Evolutionary conservation across 2,113 vertebrate genomes (phyloP).

Genomic region (Bostrychus sinensis): DNA sequence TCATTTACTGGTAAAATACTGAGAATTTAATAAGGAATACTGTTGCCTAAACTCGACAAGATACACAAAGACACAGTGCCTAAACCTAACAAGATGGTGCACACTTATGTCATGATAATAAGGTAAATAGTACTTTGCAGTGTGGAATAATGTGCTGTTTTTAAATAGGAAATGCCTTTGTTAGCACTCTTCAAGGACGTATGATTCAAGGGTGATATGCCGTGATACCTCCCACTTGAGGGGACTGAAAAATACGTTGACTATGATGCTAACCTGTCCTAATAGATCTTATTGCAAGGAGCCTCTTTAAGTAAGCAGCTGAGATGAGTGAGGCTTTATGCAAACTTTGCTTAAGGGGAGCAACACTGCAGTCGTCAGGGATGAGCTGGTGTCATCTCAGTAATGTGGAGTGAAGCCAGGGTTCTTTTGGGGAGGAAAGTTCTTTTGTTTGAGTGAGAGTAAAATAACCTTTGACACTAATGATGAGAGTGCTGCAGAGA

Average conservation of each 20-base stretch:
- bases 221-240: constrained; percentile 38
- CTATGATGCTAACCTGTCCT: constrained; percentile 64
- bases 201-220: constrained; percentile 26
- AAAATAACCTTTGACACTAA: constrained; percentile 54
- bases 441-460: constrained; percentile 39
- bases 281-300: constrained; percentile 50
- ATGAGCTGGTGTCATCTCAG: constrained; percentile 39
- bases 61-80: too few relatives aligned
- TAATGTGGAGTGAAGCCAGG: constrained; percentile 33
- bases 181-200: constrained; percentile 30
- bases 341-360: constrained; percentile 61
- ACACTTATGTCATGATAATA: too few relatives aligned
- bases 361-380: constrained; percentile 31
- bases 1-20: too few relatives aligned
- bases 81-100: too few relatives aligned
- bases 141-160: constrained; percentile 34
- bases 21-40: too few relatives aligned
- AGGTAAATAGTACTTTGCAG: too few relatives aligned
- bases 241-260: constrained; percentile 38
- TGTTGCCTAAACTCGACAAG: too few relatives aligned
- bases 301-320: constrained; percentile 29
- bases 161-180: constrained; percentile 37
- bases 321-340: constrained; percentile 44
- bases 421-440: constrained; percentile 26
- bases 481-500: constrained; percentile 39